Percentiles rank a stretch among this genome's conserved stretches.
Evolutionary conservation across 2,113 vertebrate species (phyloP).

Genomic region (Pteropus alecto): DNA sequence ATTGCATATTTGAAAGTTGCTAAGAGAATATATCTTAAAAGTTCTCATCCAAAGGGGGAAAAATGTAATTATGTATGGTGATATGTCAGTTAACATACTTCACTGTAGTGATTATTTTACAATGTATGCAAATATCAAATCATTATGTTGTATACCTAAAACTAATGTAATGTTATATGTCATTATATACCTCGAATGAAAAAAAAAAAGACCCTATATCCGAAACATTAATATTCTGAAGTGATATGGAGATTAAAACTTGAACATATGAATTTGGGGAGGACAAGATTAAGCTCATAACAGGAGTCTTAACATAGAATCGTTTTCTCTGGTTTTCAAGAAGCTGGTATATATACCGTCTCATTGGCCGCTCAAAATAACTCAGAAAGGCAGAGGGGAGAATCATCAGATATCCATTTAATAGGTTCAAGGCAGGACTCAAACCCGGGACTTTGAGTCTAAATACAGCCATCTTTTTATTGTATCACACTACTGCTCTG

Average conservation of each 20-base stretch:
- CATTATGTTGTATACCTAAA: background rate
- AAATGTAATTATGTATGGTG: background rate
- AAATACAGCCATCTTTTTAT: background rate
- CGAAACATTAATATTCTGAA: background rate
- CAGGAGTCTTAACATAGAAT: background rate
- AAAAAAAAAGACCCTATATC: too few species aligned
- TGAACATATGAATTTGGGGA: background rate
- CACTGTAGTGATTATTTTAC: background rate
- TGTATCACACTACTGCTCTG: background rate
- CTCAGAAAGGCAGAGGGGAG: background rate
- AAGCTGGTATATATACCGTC: background rate
- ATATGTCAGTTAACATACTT: background rate
- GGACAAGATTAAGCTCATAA: background rate
- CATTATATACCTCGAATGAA: background rate
- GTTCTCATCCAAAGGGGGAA: background rate
- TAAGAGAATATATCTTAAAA: background rate
- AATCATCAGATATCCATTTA: background rate
- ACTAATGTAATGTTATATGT: background rate
- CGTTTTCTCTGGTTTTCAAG: background rate
- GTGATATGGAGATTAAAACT: background rate
- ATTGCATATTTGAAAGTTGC: background rate
- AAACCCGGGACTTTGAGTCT: background rate
- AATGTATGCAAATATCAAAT: background rate
- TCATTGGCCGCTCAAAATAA: background rate
- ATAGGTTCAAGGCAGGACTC: background rate